phyloP scores from a whole-genome alignment of 2,888 invertebrate species.

The Alcis repandata region DNA sequence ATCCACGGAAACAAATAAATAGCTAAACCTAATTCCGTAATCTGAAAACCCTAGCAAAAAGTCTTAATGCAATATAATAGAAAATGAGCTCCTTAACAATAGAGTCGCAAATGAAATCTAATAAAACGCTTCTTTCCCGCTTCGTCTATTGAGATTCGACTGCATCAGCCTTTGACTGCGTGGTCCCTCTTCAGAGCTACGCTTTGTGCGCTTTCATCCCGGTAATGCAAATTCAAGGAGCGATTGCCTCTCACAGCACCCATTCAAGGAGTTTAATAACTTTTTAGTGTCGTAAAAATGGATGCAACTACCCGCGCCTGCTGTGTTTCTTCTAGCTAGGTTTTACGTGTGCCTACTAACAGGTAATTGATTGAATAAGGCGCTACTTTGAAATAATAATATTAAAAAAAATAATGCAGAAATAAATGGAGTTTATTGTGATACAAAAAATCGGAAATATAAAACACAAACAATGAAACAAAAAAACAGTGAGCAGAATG shows the following conservation, averaged over 20 bases:
- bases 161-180: conserved; percentile 55
- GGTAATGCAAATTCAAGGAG: conserved; percentile 72
- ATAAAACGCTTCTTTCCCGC: conserved; percentile 23
- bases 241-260: conserved; percentile 64
- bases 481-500: too few relatives aligned
- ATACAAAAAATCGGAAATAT: too few relatives aligned
- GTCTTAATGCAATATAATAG: background rate
- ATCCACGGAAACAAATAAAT: too few relatives aligned
- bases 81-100: conserved; percentile 10
- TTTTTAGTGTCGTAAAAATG: conserved; percentile 12
- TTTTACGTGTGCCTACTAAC: too few relatives aligned
- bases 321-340: too few relatives aligned
- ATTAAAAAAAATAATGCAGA: too few relatives aligned
- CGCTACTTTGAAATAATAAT: too few relatives aligned
- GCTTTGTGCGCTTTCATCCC: conserved; percentile 64
- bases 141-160: conserved; percentile 26
- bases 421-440: too few relatives aligned
- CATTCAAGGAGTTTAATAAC: conserved; percentile 33
- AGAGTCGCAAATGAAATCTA: conserved; percentile 17
- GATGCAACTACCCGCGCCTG: background rate
- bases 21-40: too few relatives aligned
- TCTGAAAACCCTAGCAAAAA: too few relatives aligned
- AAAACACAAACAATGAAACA: too few relatives aligned
- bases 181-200: conserved; percentile 54
- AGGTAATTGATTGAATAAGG: too few relatives aligned